Conservation (phyloP, 1,140 invertebrate species). For the Ostrea edulis region DNA sequence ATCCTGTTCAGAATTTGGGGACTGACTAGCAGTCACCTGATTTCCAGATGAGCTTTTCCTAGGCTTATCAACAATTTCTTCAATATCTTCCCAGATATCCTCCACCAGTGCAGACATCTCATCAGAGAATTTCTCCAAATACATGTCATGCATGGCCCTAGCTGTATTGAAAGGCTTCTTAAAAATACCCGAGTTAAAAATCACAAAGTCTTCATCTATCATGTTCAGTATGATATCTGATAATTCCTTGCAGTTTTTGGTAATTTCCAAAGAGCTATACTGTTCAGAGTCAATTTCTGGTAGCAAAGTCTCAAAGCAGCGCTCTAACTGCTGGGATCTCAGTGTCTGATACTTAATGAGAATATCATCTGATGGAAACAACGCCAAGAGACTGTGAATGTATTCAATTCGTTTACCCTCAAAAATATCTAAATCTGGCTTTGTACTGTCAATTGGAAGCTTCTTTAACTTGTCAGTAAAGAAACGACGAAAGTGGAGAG, state of each 20-base stretch:
- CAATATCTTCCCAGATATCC: slow-evolving; percentile 73
- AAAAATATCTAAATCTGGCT: slow-evolving; percentile 58
- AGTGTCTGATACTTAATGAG: slow-evolving; percentile 64
- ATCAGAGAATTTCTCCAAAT: slow-evolving; percentile 75
- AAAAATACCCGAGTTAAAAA: slow-evolving; percentile 73
- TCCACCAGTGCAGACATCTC: slow-evolving; percentile 75
- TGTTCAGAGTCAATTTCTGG: slow-evolving; percentile 67
- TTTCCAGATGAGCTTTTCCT: slow-evolving; percentile 51
- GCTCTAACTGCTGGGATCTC: slow-evolving; percentile 70
- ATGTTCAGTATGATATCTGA: slow-evolving; percentile 71
- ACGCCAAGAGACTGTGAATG: slow-evolving; percentile 69
- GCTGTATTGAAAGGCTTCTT: slow-evolving; percentile 67
- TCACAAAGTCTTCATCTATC: slow-evolving; percentile 76
- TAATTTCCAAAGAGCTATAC: slow-evolving; percentile 68
- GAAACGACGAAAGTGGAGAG: slow-evolving; percentile 58
- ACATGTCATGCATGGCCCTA: slow-evolving; percentile 73
- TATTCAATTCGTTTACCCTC: slow-evolving; percentile 67
- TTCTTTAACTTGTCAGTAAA: slow-evolving; percentile 67
- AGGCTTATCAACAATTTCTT: slow-evolving; percentile 60
- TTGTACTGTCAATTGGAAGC: slow-evolving; percentile 60
- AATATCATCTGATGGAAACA: slow-evolving; percentile 70
- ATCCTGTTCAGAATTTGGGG: slow-evolving; percentile 41
- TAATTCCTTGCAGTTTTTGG: slow-evolving; percentile 69
- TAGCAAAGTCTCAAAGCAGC: slow-evolving; percentile 68
- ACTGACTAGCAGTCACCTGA: slow-evolving; percentile 12